A percentile compares a stretch with the other conserved stretches of the same genome.
These are phyloP conservation scores for Zosterops japonicus DNA, from an alignment of 2,113 vertebrate genomes.

Conservation along the genomic window DNA sequence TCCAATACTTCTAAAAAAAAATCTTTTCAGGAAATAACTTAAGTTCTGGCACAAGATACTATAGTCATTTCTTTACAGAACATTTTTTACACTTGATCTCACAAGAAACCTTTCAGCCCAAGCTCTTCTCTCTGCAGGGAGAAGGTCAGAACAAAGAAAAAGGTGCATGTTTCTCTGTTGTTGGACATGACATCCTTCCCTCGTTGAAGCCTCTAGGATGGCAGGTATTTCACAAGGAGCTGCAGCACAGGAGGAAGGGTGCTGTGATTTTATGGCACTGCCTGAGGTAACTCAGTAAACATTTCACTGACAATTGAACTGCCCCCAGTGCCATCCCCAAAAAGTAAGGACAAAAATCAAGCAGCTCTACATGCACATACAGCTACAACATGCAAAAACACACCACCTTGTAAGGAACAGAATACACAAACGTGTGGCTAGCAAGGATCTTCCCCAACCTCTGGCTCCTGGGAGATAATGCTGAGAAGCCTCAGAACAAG, in stretches of 20 bases:
- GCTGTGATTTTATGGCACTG: not conserved
- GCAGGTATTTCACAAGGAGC: slow-evolving; percentile 37
- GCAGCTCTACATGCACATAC: slow-evolving; percentile 68
- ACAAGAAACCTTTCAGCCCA: not conserved
- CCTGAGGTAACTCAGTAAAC: slow-evolving; percentile 23
- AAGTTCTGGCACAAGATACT: slow-evolving; percentile 33
- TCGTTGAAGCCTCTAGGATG: slow-evolving; percentile 35
- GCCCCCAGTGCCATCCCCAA: slow-evolving; percentile 25
- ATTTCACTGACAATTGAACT: not conserved
- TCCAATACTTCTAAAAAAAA: slow-evolving; percentile 10
- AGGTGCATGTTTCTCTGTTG: not conserved
- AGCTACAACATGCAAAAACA: slow-evolving; percentile 66
- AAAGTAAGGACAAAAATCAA: slow-evolving; percentile 6
- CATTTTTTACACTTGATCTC: not conserved
- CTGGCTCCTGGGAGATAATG: not conserved
- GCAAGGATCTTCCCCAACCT: slow-evolving; percentile 22
- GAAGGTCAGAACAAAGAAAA: slow-evolving; percentile 32
- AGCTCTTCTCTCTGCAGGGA: slow-evolving; percentile 24
- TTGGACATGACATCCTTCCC: not conserved
- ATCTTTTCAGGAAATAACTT: slow-evolving; percentile 51
- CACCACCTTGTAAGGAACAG: slow-evolving; percentile 24
- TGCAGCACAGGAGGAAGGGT: slow-evolving; percentile 43
- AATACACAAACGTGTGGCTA: slow-evolving; percentile 6
- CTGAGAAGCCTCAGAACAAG: slow-evolving; percentile 7
- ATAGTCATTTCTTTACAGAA: slow-evolving; percentile 24